A percentile compares a stretch with the other conserved stretches of the same genome.
Conservation (phyloP, 2,797 vertebrate species). For the Chaetophractus vellerosus region DNA sequence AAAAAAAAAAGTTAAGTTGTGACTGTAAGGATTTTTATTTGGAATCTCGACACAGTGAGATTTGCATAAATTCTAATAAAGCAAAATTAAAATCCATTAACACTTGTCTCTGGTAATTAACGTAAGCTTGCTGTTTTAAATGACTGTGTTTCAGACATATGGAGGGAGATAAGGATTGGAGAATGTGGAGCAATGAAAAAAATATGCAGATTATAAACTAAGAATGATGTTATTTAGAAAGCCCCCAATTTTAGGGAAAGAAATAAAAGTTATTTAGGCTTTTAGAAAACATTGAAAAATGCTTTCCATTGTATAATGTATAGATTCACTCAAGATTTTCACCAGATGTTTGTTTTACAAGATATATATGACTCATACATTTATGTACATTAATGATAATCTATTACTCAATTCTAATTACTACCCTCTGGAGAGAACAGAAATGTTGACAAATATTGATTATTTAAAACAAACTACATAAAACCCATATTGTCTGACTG, state of each 20-base stretch:
- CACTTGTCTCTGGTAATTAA: slow-evolving; percentile 93
- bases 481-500: slow-evolving; percentile 80
- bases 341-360: slow-evolving; percentile 89
- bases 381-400: slow-evolving; percentile 87
- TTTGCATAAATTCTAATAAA: slow-evolving; percentile 93
- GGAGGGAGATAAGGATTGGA: slow-evolving; percentile 79
- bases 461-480: slow-evolving; percentile 87
- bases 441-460: slow-evolving; percentile 90
- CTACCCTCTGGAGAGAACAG: slow-evolving; percentile 87
- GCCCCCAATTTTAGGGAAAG: slow-evolving; percentile 75
- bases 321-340: slow-evolving; percentile 84
- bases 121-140: slow-evolving; percentile 89
- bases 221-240: slow-evolving; percentile 78
- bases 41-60: slow-evolving; percentile 86
- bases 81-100: slow-evolving; percentile 92
- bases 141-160: slow-evolving; percentile 87
- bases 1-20: slow-evolving; percentile 71
- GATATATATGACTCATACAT: slow-evolving; percentile 83
- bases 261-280: slow-evolving; percentile 84
- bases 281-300: slow-evolving; percentile 85
- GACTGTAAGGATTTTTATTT: slow-evolving; percentile 87
- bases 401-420: slow-evolving; percentile 88
- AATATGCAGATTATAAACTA: slow-evolving; percentile 84
- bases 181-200: slow-evolving; percentile 77
- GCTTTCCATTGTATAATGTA: slow-evolving; percentile 79